phyloP scores from a whole-genome alignment of 23 tunicate genomes.

The Ciona savignyi region DNA sequence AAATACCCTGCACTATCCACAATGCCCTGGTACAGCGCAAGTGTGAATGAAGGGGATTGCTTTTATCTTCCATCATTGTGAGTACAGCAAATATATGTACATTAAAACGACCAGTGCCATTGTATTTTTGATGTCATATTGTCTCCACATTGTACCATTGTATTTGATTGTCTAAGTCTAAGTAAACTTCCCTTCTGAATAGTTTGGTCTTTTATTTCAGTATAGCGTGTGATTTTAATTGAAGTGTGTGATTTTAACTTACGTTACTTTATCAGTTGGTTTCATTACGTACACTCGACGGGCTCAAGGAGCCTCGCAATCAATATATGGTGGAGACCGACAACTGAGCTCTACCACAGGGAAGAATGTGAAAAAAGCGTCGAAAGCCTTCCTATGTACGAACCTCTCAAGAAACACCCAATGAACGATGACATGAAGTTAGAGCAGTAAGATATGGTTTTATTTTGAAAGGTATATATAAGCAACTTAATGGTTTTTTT shows the following conservation, averaged over 20 bases:
- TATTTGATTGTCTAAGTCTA: too few species aligned
- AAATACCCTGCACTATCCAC: background rate
- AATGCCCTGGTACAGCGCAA: background rate
- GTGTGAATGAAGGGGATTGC: background rate
- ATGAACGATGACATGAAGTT: background rate
- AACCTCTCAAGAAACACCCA: background rate
- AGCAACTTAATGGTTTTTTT: too few species aligned
- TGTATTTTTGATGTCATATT: too few species aligned
- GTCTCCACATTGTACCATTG: too few species aligned
- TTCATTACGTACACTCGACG: background rate
- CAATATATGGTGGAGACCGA: background rate
- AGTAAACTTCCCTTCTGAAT: too few species aligned
- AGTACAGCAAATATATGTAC: background rate
- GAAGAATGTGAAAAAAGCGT: background rate
- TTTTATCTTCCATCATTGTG: background rate
- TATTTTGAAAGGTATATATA: too few species aligned
- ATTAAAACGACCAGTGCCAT: too few species aligned
- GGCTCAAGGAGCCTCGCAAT: background rate
- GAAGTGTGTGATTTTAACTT: too few species aligned
- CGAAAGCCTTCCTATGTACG: background rate
- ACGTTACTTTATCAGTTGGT: too few species aligned
- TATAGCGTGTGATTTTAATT: too few species aligned
- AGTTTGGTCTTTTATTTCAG: too few species aligned
- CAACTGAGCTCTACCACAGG: background rate
- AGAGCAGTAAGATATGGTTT: background rate